Evolutionary conservation across 2,888 invertebrate genomes (phyloP), one percentile per base, ranked within the genome.

Genomic region (Drosophila hawaiiensis): DNA sequence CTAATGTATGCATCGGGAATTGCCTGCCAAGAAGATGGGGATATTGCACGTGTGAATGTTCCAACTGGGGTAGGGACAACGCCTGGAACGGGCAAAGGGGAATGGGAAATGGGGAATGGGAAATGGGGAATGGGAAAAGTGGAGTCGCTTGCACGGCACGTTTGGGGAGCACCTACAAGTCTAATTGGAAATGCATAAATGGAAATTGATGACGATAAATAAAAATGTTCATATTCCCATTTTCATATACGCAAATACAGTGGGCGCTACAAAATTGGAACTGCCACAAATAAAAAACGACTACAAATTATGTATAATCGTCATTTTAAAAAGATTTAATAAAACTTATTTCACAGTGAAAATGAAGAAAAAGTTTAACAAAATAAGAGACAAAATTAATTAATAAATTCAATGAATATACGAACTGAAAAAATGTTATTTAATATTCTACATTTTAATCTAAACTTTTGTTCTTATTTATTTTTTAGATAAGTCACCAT

Each of bases 161-260:
- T 68, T 77, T 73, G 56, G 52, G 58, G 61, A 62, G 69, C 78
- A 78, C 63, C 76, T 81, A 72, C 73, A 73, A 67, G 77, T 75
- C 79, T 78, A 85, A 85, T 85, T 85, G 78, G 68, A 82, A 85
- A 85, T 83, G 76, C 85, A 88, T 83, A 85, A 83, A 88, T 84
- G 80, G 70, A 76, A 84, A 87, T 75, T 80, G 69, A 82, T 82
- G 74, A 56, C 83, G 72, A 83, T 88, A 81, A 83, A 84, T 73
- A 78, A 78, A 67, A 68, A 75, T 63, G 58, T 74, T 76, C 58
- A 66, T 75, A 73, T 70, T 68, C 54, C 12, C 49, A 64, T 47
- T 60, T 50, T 67, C 68, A 65, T 68, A 61, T 67, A 59, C 58
- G 29, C 39, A 39, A 39, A 28, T 19, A n/a, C 55, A 29, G 29